A percentile compares a stretch with the other conserved stretches of the same genome.
These are phyloP conservation scores for Nycticryphes semicollaris DNA, from an alignment of 2,113 vertebrate genomes.

Conservation along the genomic window DNA sequence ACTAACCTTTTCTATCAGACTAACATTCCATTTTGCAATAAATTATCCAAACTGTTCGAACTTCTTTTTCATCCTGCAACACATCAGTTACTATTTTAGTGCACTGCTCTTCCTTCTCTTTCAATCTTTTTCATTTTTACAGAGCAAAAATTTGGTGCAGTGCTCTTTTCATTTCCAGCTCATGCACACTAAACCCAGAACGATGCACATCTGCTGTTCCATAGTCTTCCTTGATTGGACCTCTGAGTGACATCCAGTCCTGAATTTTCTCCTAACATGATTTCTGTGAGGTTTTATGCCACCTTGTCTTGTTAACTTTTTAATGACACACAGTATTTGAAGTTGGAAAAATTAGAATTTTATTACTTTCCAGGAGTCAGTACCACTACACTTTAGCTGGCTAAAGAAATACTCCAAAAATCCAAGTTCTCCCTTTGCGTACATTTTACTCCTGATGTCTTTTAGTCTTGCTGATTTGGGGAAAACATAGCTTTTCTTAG, in stretches of 20 bases:
- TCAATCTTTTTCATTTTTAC: not conserved
- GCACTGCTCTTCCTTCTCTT: not conserved
- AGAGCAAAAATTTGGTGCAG: not conserved
- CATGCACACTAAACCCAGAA: not conserved
- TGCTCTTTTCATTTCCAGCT: not conserved
- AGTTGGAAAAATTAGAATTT: not conserved
- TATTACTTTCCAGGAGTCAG: not conserved
- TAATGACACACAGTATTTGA: not conserved
- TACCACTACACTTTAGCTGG: not conserved
- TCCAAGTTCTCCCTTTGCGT: not conserved
- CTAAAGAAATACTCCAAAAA: not conserved
- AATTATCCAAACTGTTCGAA: not conserved
- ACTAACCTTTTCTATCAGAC: not conserved
- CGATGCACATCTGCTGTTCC: not conserved
- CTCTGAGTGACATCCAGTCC: not conserved
- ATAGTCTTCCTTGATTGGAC: not conserved
- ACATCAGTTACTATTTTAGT: not conserved
- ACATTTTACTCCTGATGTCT: not conserved
- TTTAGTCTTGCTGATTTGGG: not conserved
- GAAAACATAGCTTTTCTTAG: not conserved
- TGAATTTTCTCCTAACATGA: not conserved
- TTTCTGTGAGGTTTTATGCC: not conserved
- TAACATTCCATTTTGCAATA: not conserved
- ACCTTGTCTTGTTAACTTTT: not conserved
- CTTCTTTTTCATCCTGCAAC: not conserved